Percentiles rank a stretch among this genome's conserved stretches.
Evolutionary conservation across 2,888 invertebrate species (phyloP).

Genomic region (Drosophila stalkeri): DNA sequence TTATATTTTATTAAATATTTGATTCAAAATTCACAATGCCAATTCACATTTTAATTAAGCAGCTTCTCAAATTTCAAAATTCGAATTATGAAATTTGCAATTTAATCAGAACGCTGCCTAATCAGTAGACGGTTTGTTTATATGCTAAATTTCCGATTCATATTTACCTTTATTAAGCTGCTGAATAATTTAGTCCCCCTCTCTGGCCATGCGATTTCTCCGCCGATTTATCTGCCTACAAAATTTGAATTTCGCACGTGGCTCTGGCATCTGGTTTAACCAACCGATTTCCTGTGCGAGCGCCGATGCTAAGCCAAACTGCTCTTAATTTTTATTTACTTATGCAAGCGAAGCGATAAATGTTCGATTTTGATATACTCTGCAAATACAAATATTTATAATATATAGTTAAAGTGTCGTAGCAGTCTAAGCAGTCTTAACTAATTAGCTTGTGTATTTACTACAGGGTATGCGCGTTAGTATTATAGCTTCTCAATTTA

Average conservation of each 20-base stretch:
- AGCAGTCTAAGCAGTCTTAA: not conserved
- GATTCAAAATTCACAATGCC: not conserved
- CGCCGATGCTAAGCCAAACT: slow-evolving; percentile 26
- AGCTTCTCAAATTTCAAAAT: slow-evolving; percentile 41
- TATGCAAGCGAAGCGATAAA: slow-evolving; percentile 7
- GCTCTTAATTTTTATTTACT: slow-evolving; percentile 38
- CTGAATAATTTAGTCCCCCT: slow-evolving; percentile 19
- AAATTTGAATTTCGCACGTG: slow-evolving; percentile 34
- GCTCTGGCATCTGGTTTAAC: slow-evolving; percentile 12
- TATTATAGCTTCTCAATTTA: slow-evolving; percentile 52
- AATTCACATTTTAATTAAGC: slow-evolving; percentile 23
- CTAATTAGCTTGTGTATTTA: not conserved
- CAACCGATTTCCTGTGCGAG: slow-evolving; percentile 42
- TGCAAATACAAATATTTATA: not conserved
- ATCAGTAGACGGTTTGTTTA: slow-evolving; percentile 41
- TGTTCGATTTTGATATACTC: slow-evolving; percentile 15
- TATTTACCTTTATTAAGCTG: slow-evolving; percentile 30
- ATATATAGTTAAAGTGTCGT: not conserved
- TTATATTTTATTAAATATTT: not conserved
- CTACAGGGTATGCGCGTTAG: slow-evolving; percentile 23
- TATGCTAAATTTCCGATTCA: slow-evolving; percentile 43
- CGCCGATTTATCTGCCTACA: slow-evolving; percentile 21
- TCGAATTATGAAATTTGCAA: slow-evolving; percentile 39
- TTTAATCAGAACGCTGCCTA: slow-evolving; percentile 40
- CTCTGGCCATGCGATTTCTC: slow-evolving; percentile 1